phyloP scores from a whole-genome alignment of 2,797 vertebrate species.

The Channallabes apus region DNA sequence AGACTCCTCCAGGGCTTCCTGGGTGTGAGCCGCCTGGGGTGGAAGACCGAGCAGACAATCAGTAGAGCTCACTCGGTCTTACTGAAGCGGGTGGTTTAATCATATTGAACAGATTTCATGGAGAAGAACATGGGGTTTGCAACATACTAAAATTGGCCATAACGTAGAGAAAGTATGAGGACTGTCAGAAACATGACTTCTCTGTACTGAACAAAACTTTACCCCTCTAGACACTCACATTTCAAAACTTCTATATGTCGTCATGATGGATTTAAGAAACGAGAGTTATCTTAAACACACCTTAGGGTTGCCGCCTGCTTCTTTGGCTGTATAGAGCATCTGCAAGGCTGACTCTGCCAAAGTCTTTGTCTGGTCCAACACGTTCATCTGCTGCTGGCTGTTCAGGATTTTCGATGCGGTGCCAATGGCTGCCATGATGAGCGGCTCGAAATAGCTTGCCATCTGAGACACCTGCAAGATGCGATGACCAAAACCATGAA shows the following conservation, averaged over 20 bases:
- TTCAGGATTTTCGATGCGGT: slow-evolving; percentile 93
- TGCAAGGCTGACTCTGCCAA: slow-evolving; percentile 93
- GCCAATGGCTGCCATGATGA: slow-evolving; percentile 89
- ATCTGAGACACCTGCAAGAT: slow-evolving; percentile 90
- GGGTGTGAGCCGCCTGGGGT: slow-evolving; percentile 89
- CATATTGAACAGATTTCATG: background rate
- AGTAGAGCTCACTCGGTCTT: background rate
- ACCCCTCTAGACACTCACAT: background rate
- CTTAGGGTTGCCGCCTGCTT: slow-evolving; percentile 95
- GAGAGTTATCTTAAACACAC: slow-evolving; percentile 60
- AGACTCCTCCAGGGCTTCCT: slow-evolving; percentile 93
- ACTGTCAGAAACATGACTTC: background rate
- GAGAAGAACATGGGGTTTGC: background rate
- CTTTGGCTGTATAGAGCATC: slow-evolving; percentile 96
- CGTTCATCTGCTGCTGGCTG: slow-evolving; percentile 98
- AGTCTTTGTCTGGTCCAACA: slow-evolving; percentile 95
- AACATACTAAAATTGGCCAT: background rate
- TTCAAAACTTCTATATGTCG: background rate
- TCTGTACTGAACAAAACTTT: background rate
- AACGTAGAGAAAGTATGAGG: background rate
- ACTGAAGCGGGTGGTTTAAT: background rate
- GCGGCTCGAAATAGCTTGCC: slow-evolving; percentile 94
- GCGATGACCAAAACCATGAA: background rate
- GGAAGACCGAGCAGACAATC: background rate
- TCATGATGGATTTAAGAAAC: background rate